Evolutionary conservation across 35 echinoderm and acorn worm species (phyloP), one percentile per base, ranked within the genome.

Genomic region (Apostichopus japonicus): DNA sequence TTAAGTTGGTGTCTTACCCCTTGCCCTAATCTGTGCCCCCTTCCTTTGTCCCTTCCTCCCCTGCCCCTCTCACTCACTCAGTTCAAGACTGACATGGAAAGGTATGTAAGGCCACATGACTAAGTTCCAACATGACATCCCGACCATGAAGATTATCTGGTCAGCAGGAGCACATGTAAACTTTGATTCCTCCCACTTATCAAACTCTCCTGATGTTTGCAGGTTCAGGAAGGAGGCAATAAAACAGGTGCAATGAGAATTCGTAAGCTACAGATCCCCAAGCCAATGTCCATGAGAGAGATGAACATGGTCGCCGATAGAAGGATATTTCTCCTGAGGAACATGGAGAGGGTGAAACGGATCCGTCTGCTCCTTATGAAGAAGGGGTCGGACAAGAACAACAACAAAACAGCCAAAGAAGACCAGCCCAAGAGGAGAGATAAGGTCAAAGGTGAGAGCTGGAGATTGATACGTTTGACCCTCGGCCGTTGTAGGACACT

Each of bases 341-440:
- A 99, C 87, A 96, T 99, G 19, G 97, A 99, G 97, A 96, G 91
- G 72, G 93, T 99, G 57, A 99, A 99, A 81, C 77, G 92, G 19
- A 90, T 99, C 65, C 91, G 95, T 53, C 91, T 95, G 72, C 24
- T 53, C 1, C 70, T 94, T 44, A 73, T 93, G 77, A 92, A 90
- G 90, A 94, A 92, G 59, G 80, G 78, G 19, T 88, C 73, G 67
- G 93, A 53, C 54, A 93, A 15, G 11, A 93, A 86, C 24, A 95
- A 65, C 78, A 92, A 92, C 73, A 63, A 56, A 77, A 62, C 86
- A 90, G 56, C 86, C 73, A 90, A 77, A 65, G 72, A 11, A 9
- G 71, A 93, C 56, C 72, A 87, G 55, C 92, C 87, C 16, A 79
- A 93, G 44, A 90, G 84, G 54, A 90, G 77, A 56, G 92, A 90